A percentile compares a stretch with the other conserved stretches of the same genome.
Conservation (phyloP, 1,140 invertebrate genomes). For the Drosophila sulfurigaster region DNA sequence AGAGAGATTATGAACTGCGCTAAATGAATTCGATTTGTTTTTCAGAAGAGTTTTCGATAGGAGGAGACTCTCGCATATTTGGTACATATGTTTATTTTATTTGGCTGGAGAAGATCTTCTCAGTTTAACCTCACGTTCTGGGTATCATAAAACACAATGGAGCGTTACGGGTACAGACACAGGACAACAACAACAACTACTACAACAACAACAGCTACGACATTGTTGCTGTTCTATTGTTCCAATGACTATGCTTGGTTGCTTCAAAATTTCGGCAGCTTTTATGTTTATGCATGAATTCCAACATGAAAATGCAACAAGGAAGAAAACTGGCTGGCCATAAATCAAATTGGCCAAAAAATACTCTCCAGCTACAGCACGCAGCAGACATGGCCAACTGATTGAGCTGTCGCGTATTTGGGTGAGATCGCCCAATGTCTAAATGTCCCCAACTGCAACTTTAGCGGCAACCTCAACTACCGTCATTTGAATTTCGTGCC, state of each 20-base stretch:
- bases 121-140: slow-evolving; percentile 74
- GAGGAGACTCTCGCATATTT: not conserved
- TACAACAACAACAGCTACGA: slow-evolving; percentile 5
- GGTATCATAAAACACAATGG: slow-evolving; percentile 79
- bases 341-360: slow-evolving; percentile 77
- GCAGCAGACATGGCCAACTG: slow-evolving; percentile 79
- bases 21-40: slow-evolving; percentile 63
- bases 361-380: slow-evolving; percentile 60
- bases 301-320: slow-evolving; percentile 79
- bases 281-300: slow-evolving; percentile 83
- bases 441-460: slow-evolving; percentile 33
- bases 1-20: slow-evolving; percentile 28
- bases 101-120: slow-evolving; percentile 54
- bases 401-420: slow-evolving; percentile 81
- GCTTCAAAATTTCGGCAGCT: slow-evolving; percentile 70
- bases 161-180: slow-evolving; percentile 50
- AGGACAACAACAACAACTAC: slow-evolving; percentile 20
- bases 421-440: slow-evolving; percentile 74
- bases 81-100: slow-evolving; percentile 37
- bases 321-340: slow-evolving; percentile 65
- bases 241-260: slow-evolving; percentile 57
- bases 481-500: slow-evolving; percentile 62
- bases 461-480: slow-evolving; percentile 37
- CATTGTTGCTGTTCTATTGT: slow-evolving; percentile 65
- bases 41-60: slow-evolving; percentile 25